Percentiles rank a stretch among this genome's conserved stretches.
Conservation (phyloP, 2,113 vertebrate genomes). For the Platycercus adscitus region DNA sequence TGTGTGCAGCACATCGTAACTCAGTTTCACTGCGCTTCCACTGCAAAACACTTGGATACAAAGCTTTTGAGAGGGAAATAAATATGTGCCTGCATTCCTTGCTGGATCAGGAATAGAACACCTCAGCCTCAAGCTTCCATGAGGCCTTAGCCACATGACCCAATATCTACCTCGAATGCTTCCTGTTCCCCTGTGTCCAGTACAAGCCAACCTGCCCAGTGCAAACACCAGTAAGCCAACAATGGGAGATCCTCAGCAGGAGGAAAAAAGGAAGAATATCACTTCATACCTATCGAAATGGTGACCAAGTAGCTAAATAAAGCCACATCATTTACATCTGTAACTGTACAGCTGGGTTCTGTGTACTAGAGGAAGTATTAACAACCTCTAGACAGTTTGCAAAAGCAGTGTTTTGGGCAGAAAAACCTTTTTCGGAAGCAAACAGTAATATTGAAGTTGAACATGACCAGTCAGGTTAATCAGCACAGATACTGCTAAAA, state of each 20-base stretch:
- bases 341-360: no score
- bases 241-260: neutral
- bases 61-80: rapidly evolving
- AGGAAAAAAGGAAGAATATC: neutral
- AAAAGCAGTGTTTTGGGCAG: neutral
- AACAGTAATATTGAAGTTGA: neutral
- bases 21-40: neutral
- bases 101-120: neutral
- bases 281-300: rapidly evolving
- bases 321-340: neutral
- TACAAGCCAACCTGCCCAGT: neutral
- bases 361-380: rapidly evolving
- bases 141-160: rapidly evolving
- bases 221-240: no score
- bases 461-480: neutral
- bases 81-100: rapidly evolving
- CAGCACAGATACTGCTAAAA: neutral
- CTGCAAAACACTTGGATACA: rapidly evolving
- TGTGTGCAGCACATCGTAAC: neutral
- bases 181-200: no score
- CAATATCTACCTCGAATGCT: no score
- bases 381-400: rapidly evolving
- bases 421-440: neutral
- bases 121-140: rapidly evolving
- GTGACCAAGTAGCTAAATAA: neutral